These are phyloP conservation scores for Amphimedon queenslandica DNA, from an alignment of 37 sponge, comb jelly and placozoan genomes.

Conservation along the genomic window DNA sequence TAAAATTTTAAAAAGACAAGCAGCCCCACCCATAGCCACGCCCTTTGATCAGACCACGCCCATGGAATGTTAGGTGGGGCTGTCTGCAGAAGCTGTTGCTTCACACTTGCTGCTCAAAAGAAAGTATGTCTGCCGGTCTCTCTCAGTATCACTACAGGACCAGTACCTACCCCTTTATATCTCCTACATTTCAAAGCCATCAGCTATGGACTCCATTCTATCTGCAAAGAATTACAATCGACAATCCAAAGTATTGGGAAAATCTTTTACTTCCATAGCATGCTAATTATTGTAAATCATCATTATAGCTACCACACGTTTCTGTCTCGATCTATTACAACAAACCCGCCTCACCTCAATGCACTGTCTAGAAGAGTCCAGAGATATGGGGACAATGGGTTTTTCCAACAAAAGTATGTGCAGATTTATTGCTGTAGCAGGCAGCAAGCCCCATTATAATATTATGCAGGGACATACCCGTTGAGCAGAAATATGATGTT, in stretches of 20 bases:
- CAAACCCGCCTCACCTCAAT: conserved; percentile 17
- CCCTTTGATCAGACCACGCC: too few relatives aligned
- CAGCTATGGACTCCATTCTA: conserved; percentile 71
- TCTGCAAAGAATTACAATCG: conserved; percentile 66
- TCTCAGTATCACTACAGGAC: background rate
- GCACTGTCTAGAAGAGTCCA: conserved; percentile 8
- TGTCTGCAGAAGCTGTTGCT: too few relatives aligned
- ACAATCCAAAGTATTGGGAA: conserved; percentile 41
- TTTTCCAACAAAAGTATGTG: conserved; percentile 28
- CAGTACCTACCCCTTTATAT: conserved; percentile 23
- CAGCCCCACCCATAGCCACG: too few relatives aligned
- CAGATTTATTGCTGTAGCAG: background rate
- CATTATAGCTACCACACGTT: conserved; percentile 23
- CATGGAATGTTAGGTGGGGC: too few relatives aligned
- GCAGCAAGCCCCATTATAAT: too few relatives aligned
- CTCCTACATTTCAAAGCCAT: conserved; percentile 60
- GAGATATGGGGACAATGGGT: conserved; percentile 38
- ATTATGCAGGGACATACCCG: conserved; percentile 50
- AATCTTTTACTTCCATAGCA: background rate
- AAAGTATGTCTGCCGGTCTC: too few relatives aligned
- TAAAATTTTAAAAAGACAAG: too few relatives aligned
- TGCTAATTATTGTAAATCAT: background rate
- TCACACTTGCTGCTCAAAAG: too few relatives aligned
- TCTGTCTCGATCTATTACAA: conserved; percentile 12
- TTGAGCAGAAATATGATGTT: conserved; percentile 37